Percentiles rank a stretch among this genome's conserved stretches.
phyloP scores from a whole-genome alignment of 2,888 invertebrate species.

The Morpho deidamia region DNA sequence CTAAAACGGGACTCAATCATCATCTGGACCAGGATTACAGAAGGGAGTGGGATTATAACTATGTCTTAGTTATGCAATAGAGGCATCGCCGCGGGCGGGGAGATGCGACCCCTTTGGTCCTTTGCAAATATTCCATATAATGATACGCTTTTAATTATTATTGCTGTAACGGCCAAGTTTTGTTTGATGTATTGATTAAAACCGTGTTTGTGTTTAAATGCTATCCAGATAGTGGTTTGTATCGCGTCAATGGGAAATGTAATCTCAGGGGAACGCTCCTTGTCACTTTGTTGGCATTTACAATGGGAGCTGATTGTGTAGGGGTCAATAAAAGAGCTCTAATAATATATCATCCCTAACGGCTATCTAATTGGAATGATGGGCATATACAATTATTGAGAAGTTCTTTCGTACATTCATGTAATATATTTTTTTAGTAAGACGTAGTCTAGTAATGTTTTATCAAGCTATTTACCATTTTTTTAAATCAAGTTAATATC shows the following conservation, averaged over 20 bases:
- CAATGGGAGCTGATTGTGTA: slow-evolving; percentile 20
- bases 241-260: slow-evolving; percentile 52
- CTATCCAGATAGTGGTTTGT: slow-evolving; percentile 42
- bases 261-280: slow-evolving; percentile 39
- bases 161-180: slow-evolving; percentile 66
- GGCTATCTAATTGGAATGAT: slow-evolving; percentile 22
- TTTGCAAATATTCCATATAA: slow-evolving; percentile 74
- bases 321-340: slow-evolving; percentile 24
- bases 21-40: slow-evolving; percentile 70
- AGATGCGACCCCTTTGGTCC: slow-evolving; percentile 57
- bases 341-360: slow-evolving; percentile 15
- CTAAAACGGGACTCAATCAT: slow-evolving; percentile 75
- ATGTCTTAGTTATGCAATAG: slow-evolving; percentile 43
- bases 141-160: slow-evolving; percentile 78
- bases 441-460: no score
- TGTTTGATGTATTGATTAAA: slow-evolving; percentile 79
- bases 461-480: no score
- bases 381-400: slow-evolving; percentile 3
- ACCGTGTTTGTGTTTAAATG: slow-evolving; percentile 69
- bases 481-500: no score
- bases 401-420: no score
- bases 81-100: slow-evolving; percentile 49
- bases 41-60: slow-evolving; percentile 50
- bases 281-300: slow-evolving; percentile 28
- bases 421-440: no score